These are phyloP conservation scores for Aulostomus chinensis DNA, from an alignment of 2,797 vertebrate genomes.

Conservation along the genomic window DNA sequence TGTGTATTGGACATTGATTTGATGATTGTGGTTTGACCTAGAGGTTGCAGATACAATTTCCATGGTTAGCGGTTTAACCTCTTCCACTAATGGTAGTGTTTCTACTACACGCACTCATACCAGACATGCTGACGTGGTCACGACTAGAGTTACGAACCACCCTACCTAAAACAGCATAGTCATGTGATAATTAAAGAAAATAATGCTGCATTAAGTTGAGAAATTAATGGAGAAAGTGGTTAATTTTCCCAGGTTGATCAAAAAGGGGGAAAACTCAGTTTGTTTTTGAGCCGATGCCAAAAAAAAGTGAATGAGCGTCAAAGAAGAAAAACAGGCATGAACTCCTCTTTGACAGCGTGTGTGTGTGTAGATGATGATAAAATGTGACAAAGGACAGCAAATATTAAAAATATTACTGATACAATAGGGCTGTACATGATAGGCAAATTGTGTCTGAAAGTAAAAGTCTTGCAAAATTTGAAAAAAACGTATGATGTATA, in stretches of 20 bases:
- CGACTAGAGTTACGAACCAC: slow-evolving; percentile 31
- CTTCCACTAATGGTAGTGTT: slow-evolving; percentile 37
- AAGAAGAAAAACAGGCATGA: slow-evolving; percentile 11
- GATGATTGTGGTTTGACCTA: slow-evolving; percentile 50
- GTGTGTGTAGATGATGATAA: too few species aligned
- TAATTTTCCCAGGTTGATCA: slow-evolving; percentile 23
- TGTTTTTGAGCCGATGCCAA: slow-evolving; percentile 14
- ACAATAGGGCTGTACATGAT: too few species aligned
- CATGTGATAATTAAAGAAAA: slow-evolving; percentile 3
- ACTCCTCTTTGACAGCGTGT: too few species aligned
- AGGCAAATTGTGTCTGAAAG: too few species aligned
- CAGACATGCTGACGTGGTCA: slow-evolving; percentile 41
- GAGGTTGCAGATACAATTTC: slow-evolving; percentile 36
- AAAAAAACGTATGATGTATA: too few species aligned
- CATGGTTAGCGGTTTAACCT: slow-evolving; percentile 45
- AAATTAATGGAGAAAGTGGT: slow-evolving; percentile 23
- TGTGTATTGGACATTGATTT: background rate
- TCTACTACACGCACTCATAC: slow-evolving; percentile 28
- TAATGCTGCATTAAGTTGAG: background rate
- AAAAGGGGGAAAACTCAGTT: slow-evolving; percentile 9
- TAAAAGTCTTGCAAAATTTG: too few species aligned
- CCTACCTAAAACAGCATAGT: slow-evolving; percentile 31
- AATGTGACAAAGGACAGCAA: too few species aligned
- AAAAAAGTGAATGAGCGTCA: slow-evolving; percentile 2
- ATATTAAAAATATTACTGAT: too few species aligned